Evolutionary conservation across 2,113 vertebrate species (phyloP).

Genomic region (Otocyon megalotis): DNA sequence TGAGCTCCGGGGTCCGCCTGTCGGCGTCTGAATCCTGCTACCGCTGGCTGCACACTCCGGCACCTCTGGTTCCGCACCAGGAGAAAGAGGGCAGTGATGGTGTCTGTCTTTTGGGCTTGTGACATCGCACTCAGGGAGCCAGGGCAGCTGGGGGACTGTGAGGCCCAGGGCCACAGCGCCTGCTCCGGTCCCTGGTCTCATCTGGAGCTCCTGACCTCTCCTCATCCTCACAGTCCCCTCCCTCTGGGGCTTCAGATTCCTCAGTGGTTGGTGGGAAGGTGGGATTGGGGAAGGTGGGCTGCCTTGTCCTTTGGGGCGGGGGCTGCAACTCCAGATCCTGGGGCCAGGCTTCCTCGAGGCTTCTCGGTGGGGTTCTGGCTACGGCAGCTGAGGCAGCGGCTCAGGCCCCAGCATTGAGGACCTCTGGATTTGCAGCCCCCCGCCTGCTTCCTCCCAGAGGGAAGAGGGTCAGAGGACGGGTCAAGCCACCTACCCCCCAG

Average conservation of each 20-base stretch:
- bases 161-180: background rate
- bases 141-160: background rate
- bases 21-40: background rate
- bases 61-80: background rate
- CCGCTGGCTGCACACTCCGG: background rate
- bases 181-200: background rate
- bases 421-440: background rate
- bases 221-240: too few species aligned
- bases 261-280: background rate
- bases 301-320: background rate
- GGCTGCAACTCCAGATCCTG: background rate
- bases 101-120: background rate
- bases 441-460: too few species aligned
- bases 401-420: background rate
- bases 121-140: background rate
- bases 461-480: background rate
- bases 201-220: background rate
- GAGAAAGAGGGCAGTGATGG: background rate
- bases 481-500: background rate
- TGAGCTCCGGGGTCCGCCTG: rapidly evolving
- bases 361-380: background rate
- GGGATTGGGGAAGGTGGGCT: background rate
- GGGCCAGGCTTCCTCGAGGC: background rate
- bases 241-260: background rate
- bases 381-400: background rate